These are phyloP conservation scores for Pyrrhura leucotis DNA, from an alignment of 2,797 vertebrate species.

Conservation along the genomic window DNA sequence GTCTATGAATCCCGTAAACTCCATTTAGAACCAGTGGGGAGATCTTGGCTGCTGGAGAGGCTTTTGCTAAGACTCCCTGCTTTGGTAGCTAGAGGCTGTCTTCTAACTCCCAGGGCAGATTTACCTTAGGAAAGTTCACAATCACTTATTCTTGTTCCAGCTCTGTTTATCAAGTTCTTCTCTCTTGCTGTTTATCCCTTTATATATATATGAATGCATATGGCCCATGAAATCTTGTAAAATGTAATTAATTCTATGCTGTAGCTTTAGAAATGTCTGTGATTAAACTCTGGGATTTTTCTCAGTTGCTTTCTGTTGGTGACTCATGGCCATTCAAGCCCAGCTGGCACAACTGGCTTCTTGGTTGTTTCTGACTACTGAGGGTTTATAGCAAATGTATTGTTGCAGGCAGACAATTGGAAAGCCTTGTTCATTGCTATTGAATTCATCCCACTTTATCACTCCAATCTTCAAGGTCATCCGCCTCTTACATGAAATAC, in stretches of 20 bases:
- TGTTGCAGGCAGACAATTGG: background rate
- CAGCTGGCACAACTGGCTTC: background rate
- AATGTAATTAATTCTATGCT: background rate
- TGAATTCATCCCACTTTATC: slow-evolving; percentile 17
- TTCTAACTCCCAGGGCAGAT: background rate
- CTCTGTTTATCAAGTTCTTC: background rate
- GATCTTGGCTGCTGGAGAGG: background rate
- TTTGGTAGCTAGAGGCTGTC: background rate
- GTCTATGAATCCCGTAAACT: fast-evolving
- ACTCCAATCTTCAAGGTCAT: slow-evolving; percentile 14
- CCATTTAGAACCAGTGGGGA: background rate
- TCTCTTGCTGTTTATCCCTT: background rate
- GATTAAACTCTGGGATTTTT: background rate
- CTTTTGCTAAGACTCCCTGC: background rate
- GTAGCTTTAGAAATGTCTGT: background rate
- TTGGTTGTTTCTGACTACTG: background rate
- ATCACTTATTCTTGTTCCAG: background rate
- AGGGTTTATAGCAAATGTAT: background rate
- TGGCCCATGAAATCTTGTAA: background rate
- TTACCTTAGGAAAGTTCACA: background rate
- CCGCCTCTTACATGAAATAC: background rate
- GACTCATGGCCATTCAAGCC: slow-evolving; percentile 12
- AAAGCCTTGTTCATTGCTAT: background rate
- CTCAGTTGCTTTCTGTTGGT: slow-evolving; percentile 12
- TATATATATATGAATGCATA: background rate